Base-by-base conservation (phyloP, 2,888 invertebrate species). In the Apotomis betuletana region DNA sequence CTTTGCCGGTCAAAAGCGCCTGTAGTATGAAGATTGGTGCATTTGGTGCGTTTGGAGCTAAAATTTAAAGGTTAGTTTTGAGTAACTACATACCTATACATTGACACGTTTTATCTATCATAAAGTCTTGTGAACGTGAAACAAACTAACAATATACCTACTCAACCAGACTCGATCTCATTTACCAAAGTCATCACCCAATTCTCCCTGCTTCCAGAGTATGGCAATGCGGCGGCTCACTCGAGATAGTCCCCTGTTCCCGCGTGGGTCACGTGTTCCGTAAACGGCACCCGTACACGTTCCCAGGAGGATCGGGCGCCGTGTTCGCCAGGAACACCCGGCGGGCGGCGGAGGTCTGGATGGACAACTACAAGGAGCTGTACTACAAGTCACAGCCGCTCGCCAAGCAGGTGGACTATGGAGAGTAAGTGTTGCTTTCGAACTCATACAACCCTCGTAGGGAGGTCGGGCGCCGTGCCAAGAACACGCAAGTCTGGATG, bases 331-430 rank as follows among this genome's bases (percentile, higher is more conserved):
- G 97, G 84, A 99, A 99, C 90, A 99, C 99, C 0, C 94, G 99
- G 70, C 94, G 99, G 77, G 99, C 99, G 0, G 99, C 99, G 0
- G 99, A 99, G 91, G 99, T 99, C 10, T 99, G 99, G 99, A 99
- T 99, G 99, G 99, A 99, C 85, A 98, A 98, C 75, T 99, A 98
- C 92, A 99, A 99, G 89, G 96, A 98, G 82, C 97, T 97, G 85
- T 99, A 99, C 90, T 99, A 99, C 85, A 95, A 96, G 71, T 96
- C 98, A 1, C 99, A 99, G 77, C 98, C 98, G 64, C 88, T 98
- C 71, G 98, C 98, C 13, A 96, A 96, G 85, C 97, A 97, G 85
- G 96, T 98, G 77, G 96, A 97, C 68, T 98, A 95, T 87, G 98
- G 98, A 94, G 97, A 97, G 98, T 98, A 92, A 95, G 96, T 70